phyloP scores from a whole-genome alignment of 2,797 vertebrate species.

The Paedocypris micromegethes region DNA sequence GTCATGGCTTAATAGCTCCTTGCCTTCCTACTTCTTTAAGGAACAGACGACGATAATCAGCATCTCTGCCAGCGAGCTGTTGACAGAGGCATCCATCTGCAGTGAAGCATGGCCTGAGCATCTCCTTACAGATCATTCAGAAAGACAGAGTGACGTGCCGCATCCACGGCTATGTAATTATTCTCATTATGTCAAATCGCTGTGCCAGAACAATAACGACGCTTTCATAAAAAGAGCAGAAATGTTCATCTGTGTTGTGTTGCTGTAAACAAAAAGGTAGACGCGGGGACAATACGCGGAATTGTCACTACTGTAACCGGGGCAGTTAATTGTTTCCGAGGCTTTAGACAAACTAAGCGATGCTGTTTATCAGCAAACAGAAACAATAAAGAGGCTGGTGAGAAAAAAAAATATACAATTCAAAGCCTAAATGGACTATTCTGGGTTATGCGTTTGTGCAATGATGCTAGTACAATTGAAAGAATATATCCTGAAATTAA shows the following conservation, averaged over 20 bases:
- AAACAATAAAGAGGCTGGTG: no score
- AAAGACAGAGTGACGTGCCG: constrained; percentile 25
- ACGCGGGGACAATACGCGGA: neutral
- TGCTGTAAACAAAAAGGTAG: constrained; percentile 12
- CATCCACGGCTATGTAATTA: constrained; percentile 50
- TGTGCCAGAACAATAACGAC: constrained; percentile 45
- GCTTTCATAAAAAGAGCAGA: constrained; percentile 36
- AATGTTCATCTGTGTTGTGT: constrained; percentile 35
- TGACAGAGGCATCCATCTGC: constrained; percentile 46
- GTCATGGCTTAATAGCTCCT: constrained; percentile 39
- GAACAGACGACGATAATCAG: constrained; percentile 48
- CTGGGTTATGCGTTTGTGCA: no score
- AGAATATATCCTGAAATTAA: no score
- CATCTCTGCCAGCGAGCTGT: constrained; percentile 33
- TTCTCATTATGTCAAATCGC: constrained; percentile 53
- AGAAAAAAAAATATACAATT: no score
- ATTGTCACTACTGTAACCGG: neutral
- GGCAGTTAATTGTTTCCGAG: neutral
- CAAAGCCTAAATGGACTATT: no score
- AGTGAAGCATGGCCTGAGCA: constrained; percentile 30
- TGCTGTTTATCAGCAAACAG: no score
- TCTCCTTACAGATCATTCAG: constrained; percentile 29
- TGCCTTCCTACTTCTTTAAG: constrained; percentile 35
- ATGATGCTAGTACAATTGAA: no score
- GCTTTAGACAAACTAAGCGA: neutral